These are phyloP conservation scores for Delichon dasypus DNA, from an alignment of 2,797 vertebrate species.

Conservation along the genomic window DNA sequence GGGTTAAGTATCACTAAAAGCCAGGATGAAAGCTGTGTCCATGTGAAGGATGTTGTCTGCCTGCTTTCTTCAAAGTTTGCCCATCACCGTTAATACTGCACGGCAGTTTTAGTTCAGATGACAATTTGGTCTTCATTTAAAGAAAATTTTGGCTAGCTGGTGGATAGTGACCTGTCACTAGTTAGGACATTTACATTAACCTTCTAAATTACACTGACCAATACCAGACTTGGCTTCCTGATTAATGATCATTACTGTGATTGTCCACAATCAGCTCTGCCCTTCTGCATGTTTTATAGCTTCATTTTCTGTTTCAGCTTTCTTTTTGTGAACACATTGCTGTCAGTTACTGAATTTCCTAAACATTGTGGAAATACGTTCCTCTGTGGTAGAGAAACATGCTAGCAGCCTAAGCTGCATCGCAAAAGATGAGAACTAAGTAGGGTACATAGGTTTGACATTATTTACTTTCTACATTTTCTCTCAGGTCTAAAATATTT, in stretches of 20 bases:
- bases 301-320: neutral
- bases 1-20: neutral
- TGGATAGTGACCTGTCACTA: neutral
- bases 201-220: neutral
- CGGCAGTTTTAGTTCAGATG: neutral
- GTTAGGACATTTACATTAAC: neutral
- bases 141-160: neutral
- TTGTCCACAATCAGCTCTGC: neutral
- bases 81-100: neutral
- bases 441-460: neutral
- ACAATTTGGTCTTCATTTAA: neutral
- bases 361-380: neutral
- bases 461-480: neutral
- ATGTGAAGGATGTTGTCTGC: neutral
- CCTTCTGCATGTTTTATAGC: neutral
- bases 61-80: neutral
- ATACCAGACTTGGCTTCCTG: neutral
- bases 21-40: fast-evolving
- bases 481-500: neutral
- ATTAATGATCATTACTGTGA: fast-evolving
- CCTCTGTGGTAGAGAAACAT: neutral
- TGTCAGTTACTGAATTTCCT: neutral
- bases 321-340: neutral
- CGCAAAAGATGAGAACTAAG: neutral
- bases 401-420: neutral